A percentile compares a stretch with the other conserved stretches of the same genome.
phyloP scores from a whole-genome alignment of 2,113 vertebrate species.

The Odontophorus gujanensis region DNA sequence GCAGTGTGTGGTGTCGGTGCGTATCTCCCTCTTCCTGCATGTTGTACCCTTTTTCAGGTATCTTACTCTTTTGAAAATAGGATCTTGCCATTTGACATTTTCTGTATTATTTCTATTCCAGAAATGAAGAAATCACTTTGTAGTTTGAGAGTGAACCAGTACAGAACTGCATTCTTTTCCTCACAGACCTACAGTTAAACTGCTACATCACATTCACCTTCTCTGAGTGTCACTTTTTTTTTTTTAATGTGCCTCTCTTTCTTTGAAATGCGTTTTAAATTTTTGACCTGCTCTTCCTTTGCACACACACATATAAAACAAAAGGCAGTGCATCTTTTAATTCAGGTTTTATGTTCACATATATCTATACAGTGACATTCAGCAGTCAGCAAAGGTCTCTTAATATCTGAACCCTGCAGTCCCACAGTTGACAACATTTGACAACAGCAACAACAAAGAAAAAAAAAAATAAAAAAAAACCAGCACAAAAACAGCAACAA shows the following conservation, averaged over 20 bases:
- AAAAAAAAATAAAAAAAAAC: background rate
- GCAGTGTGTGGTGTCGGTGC: background rate
- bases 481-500: background rate
- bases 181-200: conserved; percentile 23
- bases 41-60: background rate
- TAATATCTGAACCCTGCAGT: background rate
- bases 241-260: background rate
- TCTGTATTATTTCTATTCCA: background rate
- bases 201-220: background rate
- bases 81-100: background rate
- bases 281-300: background rate
- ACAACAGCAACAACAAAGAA: too few species aligned
- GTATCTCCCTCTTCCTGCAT: background rate
- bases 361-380: background rate
- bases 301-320: background rate
- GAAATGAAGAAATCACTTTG: background rate
- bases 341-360: background rate
- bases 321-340: conserved; percentile 5
- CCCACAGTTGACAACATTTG: background rate
- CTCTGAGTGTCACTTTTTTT: background rate
- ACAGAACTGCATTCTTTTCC: background rate
- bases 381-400: conserved; percentile 8
- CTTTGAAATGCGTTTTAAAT: background rate
- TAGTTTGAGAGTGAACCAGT: background rate
- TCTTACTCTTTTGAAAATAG: background rate